phyloP scores from a whole-genome alignment of 1,140 invertebrate genomes.

The Apolygus lucorum region DNA sequence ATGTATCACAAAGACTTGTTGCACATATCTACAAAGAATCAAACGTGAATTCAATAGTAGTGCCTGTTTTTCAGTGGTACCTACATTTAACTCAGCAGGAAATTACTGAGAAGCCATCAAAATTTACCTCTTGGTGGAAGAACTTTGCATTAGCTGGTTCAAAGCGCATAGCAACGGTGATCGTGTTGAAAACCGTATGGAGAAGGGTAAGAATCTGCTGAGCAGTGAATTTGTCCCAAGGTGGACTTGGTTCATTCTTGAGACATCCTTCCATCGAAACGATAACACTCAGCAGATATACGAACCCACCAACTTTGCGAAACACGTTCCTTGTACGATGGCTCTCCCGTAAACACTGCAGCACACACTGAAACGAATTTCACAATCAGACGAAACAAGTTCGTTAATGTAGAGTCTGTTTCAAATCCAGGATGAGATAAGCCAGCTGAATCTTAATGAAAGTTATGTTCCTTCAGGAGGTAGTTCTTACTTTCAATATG shows the following conservation, averaged over 20 bases:
- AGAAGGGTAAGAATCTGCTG: conserved; percentile 60
- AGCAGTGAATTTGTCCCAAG: conserved; percentile 41
- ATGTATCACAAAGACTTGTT: conserved; percentile 83
- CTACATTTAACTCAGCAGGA: not conserved
- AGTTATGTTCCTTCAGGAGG: conserved; percentile 9
- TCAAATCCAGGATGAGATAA: too few relatives aligned
- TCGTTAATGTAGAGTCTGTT: too few relatives aligned
- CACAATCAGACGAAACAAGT: too few relatives aligned
- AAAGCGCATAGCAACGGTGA: conserved; percentile 95
- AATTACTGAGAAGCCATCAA: not conserved
- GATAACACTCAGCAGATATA: conserved; percentile 92
- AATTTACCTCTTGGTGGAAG: conserved; percentile 83
- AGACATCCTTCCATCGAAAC: conserved; percentile 85
- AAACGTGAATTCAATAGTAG: not conserved
- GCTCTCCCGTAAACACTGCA: conserved; percentile 83
- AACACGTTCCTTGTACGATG: conserved; percentile 94
- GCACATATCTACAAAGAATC: conserved; percentile 49
- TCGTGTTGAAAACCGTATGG: conserved; percentile 86
- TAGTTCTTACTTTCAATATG: conserved; percentile 63
- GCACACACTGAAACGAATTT: conserved; percentile 54
- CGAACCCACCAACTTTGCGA: conserved; percentile 91
- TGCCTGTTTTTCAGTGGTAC: not conserved
- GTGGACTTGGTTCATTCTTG: conserved; percentile 28
- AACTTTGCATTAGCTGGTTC: conserved; percentile 98
- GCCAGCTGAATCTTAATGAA: not conserved